Evolutionary conservation across 1,140 invertebrate species (phyloP).

Genomic region (Drosophila guanche): DNA sequence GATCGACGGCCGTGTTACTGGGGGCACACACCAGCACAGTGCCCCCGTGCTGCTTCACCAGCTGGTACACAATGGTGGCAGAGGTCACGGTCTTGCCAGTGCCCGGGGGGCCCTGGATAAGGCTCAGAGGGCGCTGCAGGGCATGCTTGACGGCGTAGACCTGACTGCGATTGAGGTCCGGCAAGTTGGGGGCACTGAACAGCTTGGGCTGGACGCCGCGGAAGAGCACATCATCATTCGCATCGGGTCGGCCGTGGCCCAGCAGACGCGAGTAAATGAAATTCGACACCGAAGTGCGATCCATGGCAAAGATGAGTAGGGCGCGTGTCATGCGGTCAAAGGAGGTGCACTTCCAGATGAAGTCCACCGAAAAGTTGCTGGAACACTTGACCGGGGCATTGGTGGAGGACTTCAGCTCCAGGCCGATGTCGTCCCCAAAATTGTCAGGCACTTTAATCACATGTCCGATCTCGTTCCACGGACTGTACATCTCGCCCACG

Average conservation of each 20-base stretch:
- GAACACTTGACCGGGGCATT: slow-evolving; percentile 96
- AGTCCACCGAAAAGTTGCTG: slow-evolving; percentile 98
- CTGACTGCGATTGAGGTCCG: slow-evolving; percentile 98
- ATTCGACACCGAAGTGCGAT: slow-evolving; percentile 97
- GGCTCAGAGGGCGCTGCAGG: slow-evolving; percentile 96
- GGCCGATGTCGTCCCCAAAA: slow-evolving; percentile 98
- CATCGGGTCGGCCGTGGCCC: slow-evolving; percentile 92
- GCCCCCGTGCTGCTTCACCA: slow-evolving; percentile 96
- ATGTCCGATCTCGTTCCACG: slow-evolving; percentile 97
- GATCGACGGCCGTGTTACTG: slow-evolving; percentile 99
- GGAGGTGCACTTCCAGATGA: slow-evolving; percentile 99
- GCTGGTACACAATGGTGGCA: slow-evolving; percentile 99
- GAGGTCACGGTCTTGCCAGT: slow-evolving; percentile 99
- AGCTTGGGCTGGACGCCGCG: slow-evolving; percentile 94
- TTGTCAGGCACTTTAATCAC: slow-evolving; percentile 99
- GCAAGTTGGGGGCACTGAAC: slow-evolving; percentile 98
- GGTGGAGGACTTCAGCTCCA: slow-evolving; percentile 96
- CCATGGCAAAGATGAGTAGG: slow-evolving; percentile 97
- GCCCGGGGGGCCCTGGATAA: slow-evolving; percentile 96
- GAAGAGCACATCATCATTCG: slow-evolving; percentile 97
- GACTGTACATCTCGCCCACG: slow-evolving; percentile 95
- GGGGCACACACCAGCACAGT: slow-evolving; percentile 99
- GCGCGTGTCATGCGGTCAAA: slow-evolving; percentile 99
- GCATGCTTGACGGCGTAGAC: slow-evolving; percentile 99
- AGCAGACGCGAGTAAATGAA: slow-evolving; percentile 98